Base-by-base conservation (phyloP, 2,888 invertebrate species). In the Himalopsyche japonica region DNA sequence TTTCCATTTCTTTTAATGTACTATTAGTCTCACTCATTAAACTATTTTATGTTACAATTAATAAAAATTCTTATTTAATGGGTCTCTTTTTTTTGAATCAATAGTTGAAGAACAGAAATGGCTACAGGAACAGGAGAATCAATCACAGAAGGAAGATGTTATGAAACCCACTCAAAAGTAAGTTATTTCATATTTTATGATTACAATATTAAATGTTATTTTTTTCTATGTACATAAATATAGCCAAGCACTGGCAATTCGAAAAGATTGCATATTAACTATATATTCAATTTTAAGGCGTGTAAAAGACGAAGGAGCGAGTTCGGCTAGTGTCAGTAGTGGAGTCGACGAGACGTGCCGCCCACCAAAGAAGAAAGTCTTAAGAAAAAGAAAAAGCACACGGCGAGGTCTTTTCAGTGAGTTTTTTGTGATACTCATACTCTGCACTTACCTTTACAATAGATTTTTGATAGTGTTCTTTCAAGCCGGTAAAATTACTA, bases 331-430 rank as follows among this genome's bases (percentile, higher is more conserved):
- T 85, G 91, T 90, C 0, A 92, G 92, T 88, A 92, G 92, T 86
- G 92, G 92, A 27, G 91, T 92, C 0, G 92, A 92, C 82, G 92
- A 92, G 86, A 80, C 92, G 82, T 88, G 92, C 87, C 90, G 92
- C 1, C 92, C 92, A 86, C 94, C 92, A 89, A 94, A 92, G 88
- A 95, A 95, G 88, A 95, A 95, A 89, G 91, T 94, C 12, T 91
- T 94, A 88, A 92, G 94, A 88, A 95, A 95, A 89, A 92, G 94
- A 48, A 94, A 94, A 88, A 94, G 94, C 89, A 92, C 91, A 3
- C 90, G 89, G 77, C 91, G 92, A 83, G 89, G 89, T 30, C 85
- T 88, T 4, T 88, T 88, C 34, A 88, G 86, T 86, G 81, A 80
- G 78, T 43, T 89, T 88, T 43, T 8, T 37, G 10, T 37, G 0